Evolutionary conservation across 2,113 vertebrate species (phyloP), one percentile per base, ranked within the genome.

Genomic region (Pterocles gutturalis): DNA sequence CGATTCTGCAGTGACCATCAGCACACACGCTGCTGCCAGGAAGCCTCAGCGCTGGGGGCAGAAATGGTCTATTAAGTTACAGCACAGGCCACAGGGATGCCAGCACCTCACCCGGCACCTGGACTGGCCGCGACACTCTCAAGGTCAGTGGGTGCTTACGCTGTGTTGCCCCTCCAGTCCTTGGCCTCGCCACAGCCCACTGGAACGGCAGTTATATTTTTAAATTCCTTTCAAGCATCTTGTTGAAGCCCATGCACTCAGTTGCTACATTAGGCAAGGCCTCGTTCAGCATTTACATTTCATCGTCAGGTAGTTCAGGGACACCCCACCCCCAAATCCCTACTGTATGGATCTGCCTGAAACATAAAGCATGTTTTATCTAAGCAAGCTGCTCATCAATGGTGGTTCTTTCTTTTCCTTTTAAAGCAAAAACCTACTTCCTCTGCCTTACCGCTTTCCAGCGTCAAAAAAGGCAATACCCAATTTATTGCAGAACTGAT

Each of bases 71-170:
- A 14, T 54, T 57, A 22, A 55, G 36, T 55, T 66, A 11, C 71
- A 73, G 80, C 55, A 41, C 36, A 53, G 69, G 25, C 24, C 20
- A 1, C 31, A 60, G 87, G 66, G 81, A 87, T 45, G 64, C 17
- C 70, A 61, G 38, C 57, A 46, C 17, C 67, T 70, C 48, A 33
- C 13, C 45, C 3, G 0, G 33, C 41, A 16, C 61, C 51, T 2
- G 3, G 20, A 20, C 43, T 9, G 5, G 31, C 54, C 0, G 0
- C 46, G 7, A 9, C 0, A 1, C 24, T 5, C 57, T 41, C 22
- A 6, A n/a, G 48, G 38, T 28, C 51, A 31, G 64, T 3, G 17
- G 33, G 19, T 28, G 29, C 38, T 6, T 15, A 34, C 4, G 7
- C 33, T 13, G 4, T 2, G 0, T 18, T 33, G 19, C 24, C 51